phyloP scores from a whole-genome alignment of 1,140 invertebrate species.

The Hylaeus volcanicus region DNA sequence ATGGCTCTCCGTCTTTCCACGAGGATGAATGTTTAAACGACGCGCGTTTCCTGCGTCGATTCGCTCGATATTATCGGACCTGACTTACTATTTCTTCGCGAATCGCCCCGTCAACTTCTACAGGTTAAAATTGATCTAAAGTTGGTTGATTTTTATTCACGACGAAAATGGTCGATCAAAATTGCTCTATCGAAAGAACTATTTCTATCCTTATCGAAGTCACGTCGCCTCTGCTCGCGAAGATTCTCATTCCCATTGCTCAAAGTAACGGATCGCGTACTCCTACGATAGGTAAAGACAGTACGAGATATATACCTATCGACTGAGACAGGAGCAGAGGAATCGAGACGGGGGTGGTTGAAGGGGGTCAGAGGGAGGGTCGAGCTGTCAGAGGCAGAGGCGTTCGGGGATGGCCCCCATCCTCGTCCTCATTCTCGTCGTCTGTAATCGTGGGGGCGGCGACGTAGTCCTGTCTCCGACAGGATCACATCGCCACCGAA shows the following conservation, averaged over 20 bases:
- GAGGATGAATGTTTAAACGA: slow-evolving; percentile 5
- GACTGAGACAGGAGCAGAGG: slow-evolving; percentile 51
- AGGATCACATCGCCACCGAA: slow-evolving; percentile 79
- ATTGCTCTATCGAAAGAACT: too few relatives aligned
- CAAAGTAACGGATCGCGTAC: slow-evolving; percentile 10
- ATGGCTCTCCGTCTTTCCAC: slow-evolving; percentile 13
- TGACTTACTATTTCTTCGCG: background rate
- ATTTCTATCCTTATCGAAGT: background rate
- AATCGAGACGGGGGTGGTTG: slow-evolving; percentile 38
- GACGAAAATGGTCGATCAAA: too few relatives aligned
- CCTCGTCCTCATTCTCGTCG: slow-evolving; percentile 75
- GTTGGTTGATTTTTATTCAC: too few relatives aligned
- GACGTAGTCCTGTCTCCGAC: slow-evolving; percentile 79
- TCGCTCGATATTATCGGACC: background rate
- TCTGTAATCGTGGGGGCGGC: slow-evolving; percentile 81
- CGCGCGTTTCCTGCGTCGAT: slow-evolving; percentile 7
- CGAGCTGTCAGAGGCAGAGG: slow-evolving; percentile 80
- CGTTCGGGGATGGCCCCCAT: slow-evolving; percentile 77
- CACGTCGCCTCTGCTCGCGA: background rate
- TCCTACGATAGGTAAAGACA: slow-evolving; percentile 34
- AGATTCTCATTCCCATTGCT: background rate
- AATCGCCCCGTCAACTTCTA: background rate
- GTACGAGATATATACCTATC: slow-evolving; percentile 29
- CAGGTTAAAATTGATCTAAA: background rate
- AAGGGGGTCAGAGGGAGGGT: slow-evolving; percentile 57